Percentiles rank a stretch among this genome's conserved stretches.
phyloP scores from a whole-genome alignment of 2,888 invertebrate species.

The Cataglyphis altisquamis region DNA sequence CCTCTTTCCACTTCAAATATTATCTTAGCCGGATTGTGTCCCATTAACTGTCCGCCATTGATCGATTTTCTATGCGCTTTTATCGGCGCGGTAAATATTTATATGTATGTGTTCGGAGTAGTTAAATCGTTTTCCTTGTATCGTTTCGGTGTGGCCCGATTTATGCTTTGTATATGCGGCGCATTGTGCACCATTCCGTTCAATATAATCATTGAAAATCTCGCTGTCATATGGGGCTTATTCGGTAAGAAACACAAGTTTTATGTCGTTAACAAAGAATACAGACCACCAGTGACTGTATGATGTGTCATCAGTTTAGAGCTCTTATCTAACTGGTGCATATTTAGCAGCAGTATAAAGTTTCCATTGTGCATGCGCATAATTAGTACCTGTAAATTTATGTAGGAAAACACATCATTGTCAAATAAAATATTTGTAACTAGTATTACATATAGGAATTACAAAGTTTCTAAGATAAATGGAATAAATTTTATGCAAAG shows the following conservation, averaged over 20 bases:
- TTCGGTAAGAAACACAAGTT: slow-evolving; percentile 98
- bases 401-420: slow-evolving; percentile 38
- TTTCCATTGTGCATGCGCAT: slow-evolving; percentile 53
- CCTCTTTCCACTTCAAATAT: slow-evolving; percentile 97
- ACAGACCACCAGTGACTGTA: slow-evolving; percentile 88
- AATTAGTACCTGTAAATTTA: slow-evolving; percentile 63
- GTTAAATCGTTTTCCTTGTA: slow-evolving; percentile 97
- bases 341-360: slow-evolving; percentile 25
- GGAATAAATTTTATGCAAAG: not conserved
- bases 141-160: slow-evolving; percentile 93
- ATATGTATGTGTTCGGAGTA: slow-evolving; percentile 99
- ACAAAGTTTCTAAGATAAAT: not conserved
- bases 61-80: slow-evolving; percentile 96
- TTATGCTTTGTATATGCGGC: slow-evolving; percentile 93
- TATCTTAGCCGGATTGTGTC: slow-evolving; percentile 93
- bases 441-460: slow-evolving; percentile 22
- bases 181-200: slow-evolving; percentile 97
- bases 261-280: slow-evolving; percentile 98
- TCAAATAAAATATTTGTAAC: slow-evolving; percentile 49
- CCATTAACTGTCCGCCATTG: slow-evolving; percentile 94
- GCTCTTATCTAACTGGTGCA: slow-evolving; percentile 29
- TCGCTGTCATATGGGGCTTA: slow-evolving; percentile 97
- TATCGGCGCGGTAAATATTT: slow-evolving; percentile 97
- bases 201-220: slow-evolving; percentile 97
- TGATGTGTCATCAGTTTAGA: slow-evolving; percentile 62